Conservation (phyloP, 1,140 invertebrate genomes). For the Nasonia vitripennis region DNA sequence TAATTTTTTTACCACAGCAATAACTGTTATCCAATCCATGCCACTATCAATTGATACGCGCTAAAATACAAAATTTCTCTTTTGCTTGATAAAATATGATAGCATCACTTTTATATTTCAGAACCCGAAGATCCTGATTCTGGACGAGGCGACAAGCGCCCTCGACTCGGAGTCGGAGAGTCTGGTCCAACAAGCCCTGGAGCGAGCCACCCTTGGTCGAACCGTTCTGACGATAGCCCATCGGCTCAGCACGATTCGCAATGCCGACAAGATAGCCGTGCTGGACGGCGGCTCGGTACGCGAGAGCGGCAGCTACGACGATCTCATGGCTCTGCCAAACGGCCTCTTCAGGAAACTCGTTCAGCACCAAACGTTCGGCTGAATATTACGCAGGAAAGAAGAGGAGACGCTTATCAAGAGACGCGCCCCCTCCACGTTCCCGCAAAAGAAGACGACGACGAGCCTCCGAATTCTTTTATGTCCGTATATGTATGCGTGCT, state of each 20-base stretch:
- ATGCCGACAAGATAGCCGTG: conserved; percentile 93
- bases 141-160: conserved; percentile 95
- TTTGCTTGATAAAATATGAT: conserved; percentile 42
- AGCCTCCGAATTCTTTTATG: not conserved
- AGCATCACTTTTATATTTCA: conserved; percentile 69
- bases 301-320: conserved; percentile 88
- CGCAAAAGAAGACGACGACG: not conserved
- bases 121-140: conserved; percentile 88
- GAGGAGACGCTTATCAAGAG: not conserved
- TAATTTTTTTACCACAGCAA: too few relatives aligned
- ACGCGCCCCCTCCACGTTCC: not conserved
- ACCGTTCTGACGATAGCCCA: conserved; percentile 96
- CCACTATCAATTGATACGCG: too few relatives aligned
- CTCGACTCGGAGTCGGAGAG: conserved; percentile 93
- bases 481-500: not conserved
- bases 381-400: conserved; percentile 18
- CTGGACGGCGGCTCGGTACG: conserved; percentile 87
- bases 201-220: conserved; percentile 86
- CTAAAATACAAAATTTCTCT: too few relatives aligned
- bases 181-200: conserved; percentile 90
- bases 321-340: conserved; percentile 78
- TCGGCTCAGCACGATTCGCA: conserved; percentile 92
- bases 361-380: conserved; percentile 80
- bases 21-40: too few relatives aligned
- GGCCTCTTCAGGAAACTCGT: conserved; percentile 81